These are phyloP conservation scores for Hiodon tergisus DNA, from an alignment of 2,113 vertebrate genomes.

Conservation along the genomic window DNA sequence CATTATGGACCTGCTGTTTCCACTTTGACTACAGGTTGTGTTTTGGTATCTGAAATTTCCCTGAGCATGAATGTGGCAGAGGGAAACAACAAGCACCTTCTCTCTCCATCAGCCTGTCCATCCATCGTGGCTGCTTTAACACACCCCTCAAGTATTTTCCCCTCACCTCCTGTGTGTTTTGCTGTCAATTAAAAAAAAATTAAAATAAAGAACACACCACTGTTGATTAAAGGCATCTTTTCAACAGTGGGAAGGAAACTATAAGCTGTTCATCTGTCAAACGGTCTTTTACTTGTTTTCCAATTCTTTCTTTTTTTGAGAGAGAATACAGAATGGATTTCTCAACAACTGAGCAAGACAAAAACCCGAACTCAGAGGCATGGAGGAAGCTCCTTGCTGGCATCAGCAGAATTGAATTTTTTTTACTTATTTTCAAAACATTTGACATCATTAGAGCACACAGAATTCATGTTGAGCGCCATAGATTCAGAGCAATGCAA, in stretches of 20 bases:
- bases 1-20: slow-evolving; percentile 36
- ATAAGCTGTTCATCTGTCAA: not conserved
- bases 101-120: not conserved
- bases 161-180: not conserved
- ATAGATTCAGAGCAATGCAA: not conserved
- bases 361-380: not conserved
- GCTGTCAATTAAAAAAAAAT: not conserved
- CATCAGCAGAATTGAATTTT: not conserved
- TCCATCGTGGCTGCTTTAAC: not conserved
- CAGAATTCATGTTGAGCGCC: not conserved
- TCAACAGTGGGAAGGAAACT: not conserved
- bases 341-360: not conserved
- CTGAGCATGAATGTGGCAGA: slow-evolving; percentile 3
- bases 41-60: slow-evolving; percentile 27
- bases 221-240: not conserved
- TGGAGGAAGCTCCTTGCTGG: too few relatives aligned
- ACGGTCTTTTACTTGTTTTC: not conserved
- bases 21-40: slow-evolving; percentile 40
- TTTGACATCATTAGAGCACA: slow-evolving; percentile 1
- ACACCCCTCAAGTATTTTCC: not conserved
- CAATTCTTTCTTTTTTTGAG: not conserved
- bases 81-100: not conserved
- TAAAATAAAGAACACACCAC: too few relatives aligned
- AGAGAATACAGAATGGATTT: not conserved
- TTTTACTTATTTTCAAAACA: not conserved